Evolutionary conservation across 2,797 vertebrate genomes (phyloP).

Genomic region (Apogon talboti): DNA sequence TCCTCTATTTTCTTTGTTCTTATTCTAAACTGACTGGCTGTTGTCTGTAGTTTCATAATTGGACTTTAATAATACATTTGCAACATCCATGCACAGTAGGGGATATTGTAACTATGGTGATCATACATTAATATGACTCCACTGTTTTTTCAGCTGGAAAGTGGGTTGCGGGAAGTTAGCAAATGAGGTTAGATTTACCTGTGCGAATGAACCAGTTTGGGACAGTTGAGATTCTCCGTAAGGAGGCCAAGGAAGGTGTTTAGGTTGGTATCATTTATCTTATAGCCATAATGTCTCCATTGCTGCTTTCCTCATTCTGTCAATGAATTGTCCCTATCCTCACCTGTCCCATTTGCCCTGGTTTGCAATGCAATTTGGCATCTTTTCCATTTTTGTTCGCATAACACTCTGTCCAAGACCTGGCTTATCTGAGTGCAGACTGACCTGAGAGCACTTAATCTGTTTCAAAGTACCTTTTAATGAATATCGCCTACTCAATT

Average conservation of each 20-base stretch:
- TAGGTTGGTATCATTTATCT: constrained; percentile 66
- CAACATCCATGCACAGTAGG: not conserved
- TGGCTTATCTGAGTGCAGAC: constrained; percentile 35
- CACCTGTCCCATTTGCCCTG: constrained; percentile 38
- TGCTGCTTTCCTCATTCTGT: constrained; percentile 67
- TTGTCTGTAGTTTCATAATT: not conserved
- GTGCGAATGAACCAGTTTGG: constrained; percentile 62
- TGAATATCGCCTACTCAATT: constrained; percentile 58
- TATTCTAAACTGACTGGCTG: too few species aligned
- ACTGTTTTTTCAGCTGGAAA: constrained; percentile 14
- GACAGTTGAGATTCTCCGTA: constrained; percentile 39
- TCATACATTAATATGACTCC: not conserved
- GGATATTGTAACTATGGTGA: not conserved
- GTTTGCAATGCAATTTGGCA: constrained; percentile 41
- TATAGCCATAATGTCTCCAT: constrained; percentile 22
- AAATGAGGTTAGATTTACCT: constrained; percentile 60
- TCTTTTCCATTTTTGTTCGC: constrained; percentile 17
- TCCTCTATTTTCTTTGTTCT: not conserved
- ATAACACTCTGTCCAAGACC: constrained; percentile 20
- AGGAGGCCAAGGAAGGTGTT: constrained; percentile 55
- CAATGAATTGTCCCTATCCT: constrained; percentile 31
- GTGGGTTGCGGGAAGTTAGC: constrained; percentile 55
- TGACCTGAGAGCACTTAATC: constrained; percentile 48
- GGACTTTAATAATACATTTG: constrained; percentile 10
- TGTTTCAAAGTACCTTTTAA: constrained; percentile 65